Percentiles rank a stretch among this genome's conserved stretches.
These are phyloP conservation scores for Telmatochromis bifrenatus DNA, from an alignment of 2,113 vertebrate genomes.

Conservation along the genomic window DNA sequence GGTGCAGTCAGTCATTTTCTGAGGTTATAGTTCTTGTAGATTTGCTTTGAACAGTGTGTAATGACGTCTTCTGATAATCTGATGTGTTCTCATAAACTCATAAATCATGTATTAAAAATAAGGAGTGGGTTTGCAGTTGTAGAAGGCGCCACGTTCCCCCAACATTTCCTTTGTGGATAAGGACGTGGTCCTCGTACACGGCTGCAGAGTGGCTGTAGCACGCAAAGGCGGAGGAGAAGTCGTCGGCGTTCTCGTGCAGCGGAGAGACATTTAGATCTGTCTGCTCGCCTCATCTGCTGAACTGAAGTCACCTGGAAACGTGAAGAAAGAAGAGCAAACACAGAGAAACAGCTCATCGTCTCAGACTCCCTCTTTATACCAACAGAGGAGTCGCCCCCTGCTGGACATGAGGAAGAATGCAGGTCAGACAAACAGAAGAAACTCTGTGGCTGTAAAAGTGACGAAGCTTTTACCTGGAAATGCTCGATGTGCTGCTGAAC, in stretches of 20 bases:
- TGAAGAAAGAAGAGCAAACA: background rate
- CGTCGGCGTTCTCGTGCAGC: fast-evolving
- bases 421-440: background rate
- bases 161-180: background rate
- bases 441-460: background rate
- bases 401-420: background rate
- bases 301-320: background rate
- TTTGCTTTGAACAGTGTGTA: fast-evolving
- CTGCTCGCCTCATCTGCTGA: fast-evolving
- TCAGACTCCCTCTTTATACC: background rate
- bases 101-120: background rate
- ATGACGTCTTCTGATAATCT: background rate
- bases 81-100: background rate
- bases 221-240: background rate
- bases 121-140: background rate
- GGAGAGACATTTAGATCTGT: background rate
- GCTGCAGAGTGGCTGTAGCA: background rate
- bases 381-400: background rate
- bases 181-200: fast-evolving
- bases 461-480: background rate
- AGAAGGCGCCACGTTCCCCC: background rate
- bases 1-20: background rate
- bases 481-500: background rate
- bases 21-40: background rate
- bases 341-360: background rate